Evolutionary conservation across 2,888 invertebrate species (phyloP).

Genomic region (Gastrophysa polygoni): DNA sequence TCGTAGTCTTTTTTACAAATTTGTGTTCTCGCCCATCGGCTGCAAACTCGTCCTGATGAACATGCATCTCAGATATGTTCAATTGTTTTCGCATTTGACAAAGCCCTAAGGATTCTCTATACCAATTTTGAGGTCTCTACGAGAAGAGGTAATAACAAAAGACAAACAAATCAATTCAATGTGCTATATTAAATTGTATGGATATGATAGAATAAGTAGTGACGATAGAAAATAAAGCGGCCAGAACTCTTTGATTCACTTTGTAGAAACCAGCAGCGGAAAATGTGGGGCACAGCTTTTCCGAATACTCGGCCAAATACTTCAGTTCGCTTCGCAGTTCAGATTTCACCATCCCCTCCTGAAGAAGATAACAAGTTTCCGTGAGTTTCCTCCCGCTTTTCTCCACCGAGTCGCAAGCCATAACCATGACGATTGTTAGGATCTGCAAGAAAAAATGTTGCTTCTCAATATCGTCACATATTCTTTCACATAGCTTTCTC

Average conservation of each 20-base stretch:
- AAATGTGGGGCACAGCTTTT: conserved; percentile 4
- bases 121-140: too few species aligned
- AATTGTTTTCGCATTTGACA: too few species aligned
- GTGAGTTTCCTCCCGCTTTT: conserved; percentile 7
- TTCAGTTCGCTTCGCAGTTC: conserved; percentile 4
- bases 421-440: neutral
- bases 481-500: too few species aligned
- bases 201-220: conserved; percentile 19
- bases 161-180: neutral
- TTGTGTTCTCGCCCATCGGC: too few species aligned
- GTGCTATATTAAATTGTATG: conserved; percentile 17
- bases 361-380: conserved; percentile 9
- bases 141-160: neutral
- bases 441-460: neutral
- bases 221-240: conserved; percentile 6
- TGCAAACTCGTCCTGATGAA: too few species aligned
- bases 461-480: too few species aligned
- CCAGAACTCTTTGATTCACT: conserved; percentile 13
- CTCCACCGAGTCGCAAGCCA: conserved; percentile 8
- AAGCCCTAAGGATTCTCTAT: too few species aligned
- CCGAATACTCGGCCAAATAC: conserved; percentile 4
- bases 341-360: conserved; percentile 10
- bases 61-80: too few species aligned
- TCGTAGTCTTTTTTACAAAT: too few species aligned
- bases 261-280: conserved; percentile 16